A percentile compares a stretch with the other conserved stretches of the same genome.
These are phyloP conservation scores for Drosophila multiciliata DNA, from an alignment of 2,888 invertebrate genomes.

Conservation along the genomic window DNA sequence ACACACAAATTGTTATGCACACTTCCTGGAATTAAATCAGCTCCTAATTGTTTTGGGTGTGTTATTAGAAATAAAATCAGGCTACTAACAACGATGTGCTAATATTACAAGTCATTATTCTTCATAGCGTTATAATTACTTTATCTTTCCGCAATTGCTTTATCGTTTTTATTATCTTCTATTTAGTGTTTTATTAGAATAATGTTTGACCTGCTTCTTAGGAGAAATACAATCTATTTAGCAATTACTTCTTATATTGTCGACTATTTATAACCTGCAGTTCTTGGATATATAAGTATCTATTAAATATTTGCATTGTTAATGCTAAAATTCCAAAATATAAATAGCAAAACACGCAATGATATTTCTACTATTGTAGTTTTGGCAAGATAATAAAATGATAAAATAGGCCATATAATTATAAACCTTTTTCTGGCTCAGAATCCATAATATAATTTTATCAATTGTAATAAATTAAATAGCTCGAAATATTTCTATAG, in stretches of 20 bases:
- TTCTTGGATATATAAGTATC: neutral
- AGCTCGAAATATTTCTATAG: too few relatives aligned
- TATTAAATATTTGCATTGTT: neutral
- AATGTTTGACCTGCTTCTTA: neutral
- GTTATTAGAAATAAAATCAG: slow-evolving; percentile 6
- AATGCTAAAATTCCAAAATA: neutral
- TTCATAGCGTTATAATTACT: neutral
- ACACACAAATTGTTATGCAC: neutral
- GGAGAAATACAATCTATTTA: neutral
- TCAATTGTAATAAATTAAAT: too few relatives aligned
- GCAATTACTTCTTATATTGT: neutral
- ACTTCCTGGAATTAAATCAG: slow-evolving; percentile 9
- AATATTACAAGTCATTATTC: slow-evolving; percentile 1
- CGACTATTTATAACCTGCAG: neutral
- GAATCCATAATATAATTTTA: too few relatives aligned
- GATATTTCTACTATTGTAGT: neutral
- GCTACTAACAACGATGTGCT: neutral
- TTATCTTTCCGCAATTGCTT: neutral
- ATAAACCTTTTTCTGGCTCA: neutral
- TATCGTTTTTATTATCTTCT: too few relatives aligned
- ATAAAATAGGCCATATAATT: neutral
- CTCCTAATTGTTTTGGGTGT: neutral
- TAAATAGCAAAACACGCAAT: neutral
- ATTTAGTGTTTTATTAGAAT: neutral
- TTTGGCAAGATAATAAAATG: neutral